phyloP scores from a whole-genome alignment of 2,113 vertebrate species.

The Hypanus sabinus region DNA sequence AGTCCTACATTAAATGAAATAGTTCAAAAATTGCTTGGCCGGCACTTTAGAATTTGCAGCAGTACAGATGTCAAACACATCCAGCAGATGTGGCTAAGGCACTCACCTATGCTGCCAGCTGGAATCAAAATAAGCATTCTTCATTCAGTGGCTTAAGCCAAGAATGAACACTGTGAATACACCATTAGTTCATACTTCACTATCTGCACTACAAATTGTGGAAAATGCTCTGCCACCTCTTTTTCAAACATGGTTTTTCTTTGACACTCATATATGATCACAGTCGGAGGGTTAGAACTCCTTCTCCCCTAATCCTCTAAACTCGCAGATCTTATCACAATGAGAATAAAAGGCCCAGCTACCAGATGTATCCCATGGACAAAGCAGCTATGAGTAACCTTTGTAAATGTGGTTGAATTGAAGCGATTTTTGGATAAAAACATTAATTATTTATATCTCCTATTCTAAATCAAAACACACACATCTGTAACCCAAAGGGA shows the following conservation, averaged over 20 bases:
- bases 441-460: neutral
- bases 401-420: neutral
- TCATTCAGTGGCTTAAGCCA: conserved; percentile 47
- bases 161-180: conserved; percentile 52
- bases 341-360: neutral
- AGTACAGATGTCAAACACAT: conserved; percentile 50
- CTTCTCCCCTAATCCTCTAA: neutral
- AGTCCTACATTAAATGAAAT: conserved; percentile 49
- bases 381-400: neutral
- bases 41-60: conserved; percentile 35
- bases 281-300: neutral
- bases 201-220: conserved; percentile 38
- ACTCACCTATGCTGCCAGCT: conserved; percentile 56
- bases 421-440: neutral
- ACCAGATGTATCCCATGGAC: neutral
- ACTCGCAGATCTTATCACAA: neutral
- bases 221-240: neutral
- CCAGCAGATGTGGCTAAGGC: conserved; percentile 58
- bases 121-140: conserved; percentile 54
- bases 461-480: neutral
- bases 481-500: neutral
- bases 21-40: conserved; percentile 33
- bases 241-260: conserved; percentile 6
- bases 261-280: neutral
- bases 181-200: conserved; percentile 54